Percentiles rank a stretch among this genome's conserved stretches.
These are phyloP conservation scores for Sinella curviseta DNA, from an alignment of 1,140 invertebrate genomes.

Conservation along the genomic window DNA sequence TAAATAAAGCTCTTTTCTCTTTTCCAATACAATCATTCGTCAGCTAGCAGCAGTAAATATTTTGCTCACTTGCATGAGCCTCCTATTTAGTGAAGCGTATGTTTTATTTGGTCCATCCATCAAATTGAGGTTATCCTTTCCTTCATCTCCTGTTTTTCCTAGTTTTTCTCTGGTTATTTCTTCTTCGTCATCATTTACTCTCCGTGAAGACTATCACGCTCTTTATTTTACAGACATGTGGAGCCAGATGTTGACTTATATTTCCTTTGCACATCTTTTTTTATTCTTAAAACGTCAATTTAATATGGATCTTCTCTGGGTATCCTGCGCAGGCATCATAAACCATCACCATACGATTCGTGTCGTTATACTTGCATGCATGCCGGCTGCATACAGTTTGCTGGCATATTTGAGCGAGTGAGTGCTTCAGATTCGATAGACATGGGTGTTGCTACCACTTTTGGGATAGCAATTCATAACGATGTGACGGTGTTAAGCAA, in stretches of 20 bases:
- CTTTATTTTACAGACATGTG: not conserved
- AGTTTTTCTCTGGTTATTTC: not conserved
- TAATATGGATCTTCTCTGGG: too few relatives aligned
- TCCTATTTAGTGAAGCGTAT: not conserved
- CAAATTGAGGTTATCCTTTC: conserved; percentile 14
- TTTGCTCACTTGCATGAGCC: not conserved
- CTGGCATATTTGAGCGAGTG: too few relatives aligned
- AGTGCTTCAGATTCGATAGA: too few relatives aligned
- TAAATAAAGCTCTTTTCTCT: not conserved
- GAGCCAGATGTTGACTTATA: conserved; percentile 7
- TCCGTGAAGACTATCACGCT: not conserved
- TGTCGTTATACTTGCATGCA: too few relatives aligned
- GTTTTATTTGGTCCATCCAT: not conserved
- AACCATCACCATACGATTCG: too few relatives aligned
- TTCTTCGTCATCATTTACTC: not conserved
- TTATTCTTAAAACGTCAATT: too few relatives aligned
- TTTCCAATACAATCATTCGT: not conserved
- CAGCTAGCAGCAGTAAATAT: not conserved
- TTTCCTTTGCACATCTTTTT: too few relatives aligned
- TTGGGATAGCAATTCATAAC: too few relatives aligned
- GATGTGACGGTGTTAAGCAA: too few relatives aligned
- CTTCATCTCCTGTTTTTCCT: not conserved
- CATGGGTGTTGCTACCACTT: too few relatives aligned
- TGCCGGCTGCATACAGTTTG: too few relatives aligned
- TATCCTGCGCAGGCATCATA: too few relatives aligned